phyloP scores from a whole-genome alignment of 2,797 vertebrate species.

The Merluccius polli region DNA sequence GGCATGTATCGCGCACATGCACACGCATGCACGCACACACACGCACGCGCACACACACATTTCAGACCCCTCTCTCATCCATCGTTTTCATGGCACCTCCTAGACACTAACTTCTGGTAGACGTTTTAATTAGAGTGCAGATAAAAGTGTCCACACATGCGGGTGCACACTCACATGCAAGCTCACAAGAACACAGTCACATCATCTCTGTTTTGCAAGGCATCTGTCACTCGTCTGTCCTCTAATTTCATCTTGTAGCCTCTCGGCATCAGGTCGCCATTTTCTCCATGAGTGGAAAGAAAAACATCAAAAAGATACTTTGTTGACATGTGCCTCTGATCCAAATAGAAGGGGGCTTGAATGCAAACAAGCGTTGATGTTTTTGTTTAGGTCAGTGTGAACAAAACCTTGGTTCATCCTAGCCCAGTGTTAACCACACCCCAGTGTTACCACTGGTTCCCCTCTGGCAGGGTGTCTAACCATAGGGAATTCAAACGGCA shows the following conservation, averaged over 20 bases:
- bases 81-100: constrained; percentile 27
- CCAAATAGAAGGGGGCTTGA: background rate
- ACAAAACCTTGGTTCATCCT: background rate
- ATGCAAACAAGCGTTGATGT: background rate
- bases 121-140: constrained; percentile 52
- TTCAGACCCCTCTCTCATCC: constrained; percentile 37
- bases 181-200: background rate
- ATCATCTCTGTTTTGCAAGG: constrained; percentile 11
- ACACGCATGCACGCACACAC: constrained; percentile 12
- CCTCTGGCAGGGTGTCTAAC: background rate
- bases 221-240: constrained; percentile 37
- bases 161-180: background rate
- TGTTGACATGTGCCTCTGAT: background rate
- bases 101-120: constrained; percentile 33
- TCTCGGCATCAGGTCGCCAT: background rate
- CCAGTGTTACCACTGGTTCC: background rate
- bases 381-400: background rate
- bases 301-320: too few relatives aligned
- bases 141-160: background rate
- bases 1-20: background rate
- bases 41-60: constrained; percentile 9
- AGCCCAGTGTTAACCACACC: background rate
- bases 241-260: constrained; percentile 3
- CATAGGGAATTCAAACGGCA: background rate
- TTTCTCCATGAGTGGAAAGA: constrained; percentile 17